Conservation (phyloP, 2,888 invertebrate genomes). For the Drosophila aldrichi region DNA sequence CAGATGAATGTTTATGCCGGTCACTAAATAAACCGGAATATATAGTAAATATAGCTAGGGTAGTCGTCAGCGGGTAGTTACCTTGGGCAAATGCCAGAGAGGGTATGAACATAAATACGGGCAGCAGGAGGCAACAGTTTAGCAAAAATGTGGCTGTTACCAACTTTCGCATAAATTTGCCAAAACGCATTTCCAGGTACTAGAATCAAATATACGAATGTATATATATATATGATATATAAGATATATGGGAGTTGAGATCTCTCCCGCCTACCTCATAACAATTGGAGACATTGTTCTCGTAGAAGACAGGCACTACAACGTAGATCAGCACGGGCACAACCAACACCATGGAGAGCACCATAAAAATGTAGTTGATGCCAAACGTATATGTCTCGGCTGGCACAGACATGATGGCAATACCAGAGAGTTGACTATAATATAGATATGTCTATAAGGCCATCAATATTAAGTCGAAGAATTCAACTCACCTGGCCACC, state of each 20-base stretch:
- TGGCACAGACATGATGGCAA: conserved; percentile 86
- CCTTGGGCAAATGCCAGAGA: conserved; percentile 83
- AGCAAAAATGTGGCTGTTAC: conserved; percentile 80
- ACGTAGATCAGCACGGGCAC: conserved; percentile 81
- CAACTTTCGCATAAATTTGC: conserved; percentile 77
- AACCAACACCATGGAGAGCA: conserved; percentile 84
- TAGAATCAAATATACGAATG: conserved; percentile 34
- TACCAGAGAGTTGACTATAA: conserved; percentile 86
- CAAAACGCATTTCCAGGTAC: conserved; percentile 84
- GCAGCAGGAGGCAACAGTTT: conserved; percentile 77
- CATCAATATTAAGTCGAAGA: not conserved
- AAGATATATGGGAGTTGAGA: too few species aligned
- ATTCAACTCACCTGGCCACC: conserved; percentile 85
- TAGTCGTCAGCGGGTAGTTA: conserved; percentile 34
- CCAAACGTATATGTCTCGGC: conserved; percentile 87
- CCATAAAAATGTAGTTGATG: conserved; percentile 84
- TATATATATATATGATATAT: not conserved
- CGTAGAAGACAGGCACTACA: conserved; percentile 86
- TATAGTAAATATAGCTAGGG: not conserved
- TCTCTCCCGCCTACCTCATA: conserved; percentile 84
- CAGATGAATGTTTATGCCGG: conserved; percentile 87
- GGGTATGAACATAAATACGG: conserved; percentile 83
- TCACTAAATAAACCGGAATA: conserved; percentile 84
- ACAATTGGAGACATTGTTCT: conserved; percentile 86
- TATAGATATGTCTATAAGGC: not conserved